Evolutionary conservation across 2,797 vertebrate species (phyloP), one percentile per base, ranked within the genome.

Genomic region (Enteromius radiatus): DNA sequence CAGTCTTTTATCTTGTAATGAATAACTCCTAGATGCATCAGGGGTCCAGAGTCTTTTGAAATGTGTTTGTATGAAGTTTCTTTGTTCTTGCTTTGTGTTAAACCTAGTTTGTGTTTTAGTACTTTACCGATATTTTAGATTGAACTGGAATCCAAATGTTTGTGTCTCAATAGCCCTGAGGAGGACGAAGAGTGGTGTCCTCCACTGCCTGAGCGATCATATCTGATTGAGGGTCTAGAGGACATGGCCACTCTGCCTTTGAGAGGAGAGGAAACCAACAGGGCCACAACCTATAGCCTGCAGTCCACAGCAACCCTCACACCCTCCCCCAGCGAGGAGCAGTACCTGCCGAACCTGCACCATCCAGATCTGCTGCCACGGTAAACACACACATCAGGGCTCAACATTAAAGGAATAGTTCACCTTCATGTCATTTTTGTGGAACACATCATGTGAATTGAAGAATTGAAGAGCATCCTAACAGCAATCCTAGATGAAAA

Each of bases 171-270:
- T 79, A 99, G 97, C 87, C 85, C 92, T 31, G 95, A 93, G 15
- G 93, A 94, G 2, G 91, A 88, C 2, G 95, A 96, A 56, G 96
- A 97, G 85, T 98, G 97, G 98, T 96, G 95, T 88, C 96, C 95
- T 15, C 96, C 96, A 0, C 88, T 96, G 83, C 96, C 96, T 1
- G 96, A 95, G 84, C 94, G 96, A 86, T 96, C 93, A 26, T 96
- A 96, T 88, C 89, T 94, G 86, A 94, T 91, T 83, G 96, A 96
- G 45, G 73, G 92, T 28, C 90, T 93, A 12, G 83, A 94, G 33
- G 95, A 96, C 26, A 88, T 93, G 21, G 87, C 91, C 70, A 78
- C 89, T 86, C 68, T 87, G 38, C 88, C 94, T 0, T 86, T 92
- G 69, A 92, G 89, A 87, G 89, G 92, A 6, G 94, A 94, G 0